These are phyloP conservation scores for Macrophya annulata DNA, from an alignment of 2,888 invertebrate genomes.

Conservation along the genomic window DNA sequence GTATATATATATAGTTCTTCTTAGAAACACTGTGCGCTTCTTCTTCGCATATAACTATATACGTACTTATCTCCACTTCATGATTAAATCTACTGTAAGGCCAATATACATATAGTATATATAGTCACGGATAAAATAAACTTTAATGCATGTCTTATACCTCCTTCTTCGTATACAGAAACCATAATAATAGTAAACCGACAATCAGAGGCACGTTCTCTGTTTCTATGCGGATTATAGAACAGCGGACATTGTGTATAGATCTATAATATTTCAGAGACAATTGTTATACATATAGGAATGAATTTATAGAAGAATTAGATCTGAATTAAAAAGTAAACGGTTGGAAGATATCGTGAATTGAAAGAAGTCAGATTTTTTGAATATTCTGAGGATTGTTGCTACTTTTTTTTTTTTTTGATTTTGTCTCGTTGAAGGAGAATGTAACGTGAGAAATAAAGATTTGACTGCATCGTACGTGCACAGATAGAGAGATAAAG, in stretches of 20 bases:
- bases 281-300: too few relatives aligned
- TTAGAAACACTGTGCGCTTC: not conserved
- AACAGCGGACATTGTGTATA: too few relatives aligned
- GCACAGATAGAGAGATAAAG: too few relatives aligned
- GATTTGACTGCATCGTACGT: too few relatives aligned
- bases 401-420: too few relatives aligned
- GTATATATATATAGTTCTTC: not conserved
- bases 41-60: not conserved
- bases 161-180: not conserved
- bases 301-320: too few relatives aligned
- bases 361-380: too few relatives aligned
- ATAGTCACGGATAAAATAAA: not conserved
- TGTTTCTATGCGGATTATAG: constrained; percentile 32
- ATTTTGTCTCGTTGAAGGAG: too few relatives aligned
- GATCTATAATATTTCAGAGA: too few relatives aligned
- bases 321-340: too few relatives aligned
- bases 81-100: not conserved
- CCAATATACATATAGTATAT: not conserved
- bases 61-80: not conserved
- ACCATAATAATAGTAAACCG: not conserved
- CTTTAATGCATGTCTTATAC: not conserved
- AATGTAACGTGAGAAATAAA: not conserved
- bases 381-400: too few relatives aligned
- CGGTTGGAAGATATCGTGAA: too few relatives aligned
- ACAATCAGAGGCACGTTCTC: not conserved